Base-by-base conservation (phyloP, 2,113 vertebrate genomes). In the Saguinus midas region DNA sequence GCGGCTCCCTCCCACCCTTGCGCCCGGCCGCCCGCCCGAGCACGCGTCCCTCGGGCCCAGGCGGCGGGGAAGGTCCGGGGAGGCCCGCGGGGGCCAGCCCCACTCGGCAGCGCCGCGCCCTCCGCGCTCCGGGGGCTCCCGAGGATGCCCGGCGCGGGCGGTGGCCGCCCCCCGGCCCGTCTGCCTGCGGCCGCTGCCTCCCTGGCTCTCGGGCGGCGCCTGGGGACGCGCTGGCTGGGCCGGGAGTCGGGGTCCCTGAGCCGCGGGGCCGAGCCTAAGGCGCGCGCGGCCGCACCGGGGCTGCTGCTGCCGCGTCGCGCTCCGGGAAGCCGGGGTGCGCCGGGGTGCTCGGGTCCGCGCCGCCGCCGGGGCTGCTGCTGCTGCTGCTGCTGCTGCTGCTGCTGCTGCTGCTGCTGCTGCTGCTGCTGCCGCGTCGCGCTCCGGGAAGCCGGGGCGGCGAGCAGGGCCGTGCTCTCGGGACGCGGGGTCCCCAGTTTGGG, bases 261-360 rank as follows among this genome's bases (percentile, higher is more conserved):
- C 25, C 48, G 92, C 94, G 92, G 97, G 94, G 90, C 96, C 92
- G 96, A 96, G 96, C 85, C 72, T 92, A 93, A 10, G 91, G 92
- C 83, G 96, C 86, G 89, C 95, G 84, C 94, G 87, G 79, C 96
- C 79, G 87, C 75, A 79, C 85, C 27, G 64, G 37, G 94, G 91
- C 91, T 32, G 87, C 72, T 1, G 72, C 83, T 27, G 86, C 88
- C 6, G 96, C 25, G 90, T 68, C 3, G 64, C 66, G 66, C 73
- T 93, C 45, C 9, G 66, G 35, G 84, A 43, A 48, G 66, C 84
- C 58, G 90, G 55, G 95, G 79, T 87, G 90, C 84, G 89, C 94
- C 89, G 29, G 52, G 89, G 94, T n/a, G 27, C 93, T 79, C 48
- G 82, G 84, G 97, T 94, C 96, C 64, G 76, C 90, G 80, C 70